These are phyloP conservation scores for Centropus unirufus DNA, from an alignment of 2,113 vertebrate genomes.

Conservation along the genomic window DNA sequence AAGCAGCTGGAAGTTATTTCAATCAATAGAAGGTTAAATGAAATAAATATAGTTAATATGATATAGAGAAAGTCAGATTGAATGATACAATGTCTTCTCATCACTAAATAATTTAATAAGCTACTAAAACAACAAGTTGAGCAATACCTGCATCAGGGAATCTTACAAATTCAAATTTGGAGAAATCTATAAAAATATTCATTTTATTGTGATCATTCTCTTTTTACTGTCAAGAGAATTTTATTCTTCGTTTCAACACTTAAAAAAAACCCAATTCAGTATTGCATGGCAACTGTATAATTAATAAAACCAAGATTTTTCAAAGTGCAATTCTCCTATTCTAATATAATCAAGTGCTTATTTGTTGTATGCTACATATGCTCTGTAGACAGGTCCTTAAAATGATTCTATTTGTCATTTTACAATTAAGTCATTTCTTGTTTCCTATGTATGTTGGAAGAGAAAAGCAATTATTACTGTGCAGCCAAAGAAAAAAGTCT, in stretches of 20 bases:
- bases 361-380: background rate
- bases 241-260: background rate
- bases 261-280: background rate
- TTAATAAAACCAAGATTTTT: background rate
- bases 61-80: background rate
- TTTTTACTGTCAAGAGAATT: background rate
- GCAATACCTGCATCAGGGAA: background rate
- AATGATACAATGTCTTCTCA: background rate
- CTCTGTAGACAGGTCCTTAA: background rate
- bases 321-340: background rate
- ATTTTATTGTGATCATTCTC: background rate
- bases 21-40: background rate
- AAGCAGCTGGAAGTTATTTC: background rate
- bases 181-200: background rate
- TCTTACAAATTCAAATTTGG: background rate
- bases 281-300: background rate
- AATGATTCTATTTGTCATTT: constrained; percentile 18
- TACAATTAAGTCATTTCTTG: background rate
- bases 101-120: background rate
- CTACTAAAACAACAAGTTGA: background rate
- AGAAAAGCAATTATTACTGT: background rate
- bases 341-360: background rate
- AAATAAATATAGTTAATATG: background rate
- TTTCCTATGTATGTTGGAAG: background rate
- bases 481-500: background rate